phyloP scores from a whole-genome alignment of 1,140 invertebrate species.

The Bombus consobrinus region DNA sequence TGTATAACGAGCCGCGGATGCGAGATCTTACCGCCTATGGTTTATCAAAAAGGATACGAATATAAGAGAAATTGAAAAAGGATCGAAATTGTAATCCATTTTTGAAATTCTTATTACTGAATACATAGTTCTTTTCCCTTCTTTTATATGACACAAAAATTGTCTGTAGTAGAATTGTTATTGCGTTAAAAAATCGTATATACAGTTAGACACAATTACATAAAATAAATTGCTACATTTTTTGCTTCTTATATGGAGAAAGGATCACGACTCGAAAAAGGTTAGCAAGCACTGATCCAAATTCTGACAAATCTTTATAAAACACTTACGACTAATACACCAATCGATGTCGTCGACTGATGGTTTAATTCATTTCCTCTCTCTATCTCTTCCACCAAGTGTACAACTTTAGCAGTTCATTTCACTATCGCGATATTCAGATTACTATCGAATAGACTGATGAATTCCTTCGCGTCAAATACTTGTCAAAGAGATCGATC shows the following conservation, averaged over 20 bases:
- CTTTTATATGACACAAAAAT: not conserved
- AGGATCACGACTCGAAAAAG: not conserved
- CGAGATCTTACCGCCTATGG: not conserved
- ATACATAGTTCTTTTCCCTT: not conserved
- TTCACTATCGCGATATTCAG: conserved; percentile 5
- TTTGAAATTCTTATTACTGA: not conserved
- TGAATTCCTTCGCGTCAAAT: conserved; percentile 10
- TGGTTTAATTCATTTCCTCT: not conserved
- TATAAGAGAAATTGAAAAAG: conserved; percentile 1
- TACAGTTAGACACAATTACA: too few relatives aligned
- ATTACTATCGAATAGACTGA: not conserved
- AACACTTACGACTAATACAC: not conserved
- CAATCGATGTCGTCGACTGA: not conserved
- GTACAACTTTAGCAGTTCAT: not conserved
- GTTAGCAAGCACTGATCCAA: not conserved
- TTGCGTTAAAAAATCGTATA: too few relatives aligned
- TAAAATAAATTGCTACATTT: too few relatives aligned
- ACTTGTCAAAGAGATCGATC: conserved; percentile 5
- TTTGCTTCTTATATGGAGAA: not conserved
- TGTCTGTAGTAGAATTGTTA: too few relatives aligned
- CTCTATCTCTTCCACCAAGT: not conserved
- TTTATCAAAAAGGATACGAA: not conserved
- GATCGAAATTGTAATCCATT: not conserved
- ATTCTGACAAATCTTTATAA: too few relatives aligned
- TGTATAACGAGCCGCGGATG: not conserved